Evolutionary conservation across 2,888 invertebrate genomes (phyloP), one percentile per base, ranked within the genome.

Genomic region (Acrobasis consociella): DNA sequence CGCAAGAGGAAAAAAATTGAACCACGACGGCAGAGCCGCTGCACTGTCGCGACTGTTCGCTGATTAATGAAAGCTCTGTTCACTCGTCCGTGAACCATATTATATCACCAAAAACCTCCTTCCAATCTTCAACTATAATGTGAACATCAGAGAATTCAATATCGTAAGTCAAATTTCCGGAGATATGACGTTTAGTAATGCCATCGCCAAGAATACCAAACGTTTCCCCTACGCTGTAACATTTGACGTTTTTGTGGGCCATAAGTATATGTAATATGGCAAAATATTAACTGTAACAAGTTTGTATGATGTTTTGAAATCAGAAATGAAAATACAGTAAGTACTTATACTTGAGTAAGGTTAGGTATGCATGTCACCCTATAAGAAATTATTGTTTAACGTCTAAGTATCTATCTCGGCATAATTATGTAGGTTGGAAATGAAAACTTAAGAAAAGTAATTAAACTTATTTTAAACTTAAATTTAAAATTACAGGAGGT

Each of bases 201-300:
- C 17, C n/a, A 13, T 58, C 42, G 71, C 81, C 78, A 80, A 83
- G 88, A 90, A 91, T 90, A 91, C 88, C 89, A 89, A 91, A 87
- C 87, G 85, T 87, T 90, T 88, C 90, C 91, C 91, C 90, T 89
- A 81, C 87, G 82, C 85, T 86, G 87, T 90, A 91, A 88, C 91
- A 90, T 92, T 92, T 92, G 91, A 90, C 90, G 89, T 91, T 89
- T 91, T 90, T 89, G 89, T 88, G 85, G 86, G 82, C 85, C 83
- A 80, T 77, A 87, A 80, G 82, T 84, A 89, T 83, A 83, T 82
- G 85, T 81, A 87, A 87, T 87, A 87, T 85, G 84, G 87, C 87
- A 84, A 87, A 86, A 89, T 90, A 87, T 88, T 84, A 86, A 84
- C 85, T 85, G 73, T 72, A 69, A 67, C 70, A 69, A 67, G 69